These are phyloP conservation scores for Varecia variegata DNA, from an alignment of 2,797 vertebrate genomes.

Conservation along the genomic window DNA sequence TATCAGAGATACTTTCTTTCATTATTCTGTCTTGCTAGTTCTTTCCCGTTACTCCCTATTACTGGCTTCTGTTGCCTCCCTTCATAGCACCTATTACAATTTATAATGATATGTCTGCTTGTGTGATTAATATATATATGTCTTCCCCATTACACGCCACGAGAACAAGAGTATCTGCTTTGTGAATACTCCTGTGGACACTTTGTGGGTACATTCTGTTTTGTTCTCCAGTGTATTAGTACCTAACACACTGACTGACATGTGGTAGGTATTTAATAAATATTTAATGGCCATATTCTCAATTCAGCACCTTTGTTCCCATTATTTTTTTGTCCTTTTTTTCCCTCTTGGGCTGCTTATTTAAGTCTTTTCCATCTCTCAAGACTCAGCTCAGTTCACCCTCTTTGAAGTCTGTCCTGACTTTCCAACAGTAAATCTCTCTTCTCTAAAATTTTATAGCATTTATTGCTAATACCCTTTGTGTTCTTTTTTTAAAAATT, in stretches of 20 bases:
- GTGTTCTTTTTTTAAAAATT: not conserved
- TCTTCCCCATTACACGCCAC: not conserved
- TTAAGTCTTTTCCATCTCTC: not conserved
- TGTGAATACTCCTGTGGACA: too few species aligned
- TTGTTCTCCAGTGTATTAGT: conserved; percentile 34
- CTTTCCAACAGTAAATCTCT: not conserved
- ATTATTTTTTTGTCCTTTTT: not conserved
- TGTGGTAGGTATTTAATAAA: conserved; percentile 35
- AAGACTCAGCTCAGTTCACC: not conserved
- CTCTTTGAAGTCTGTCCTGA: not conserved
- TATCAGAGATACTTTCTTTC: conserved; percentile 6
- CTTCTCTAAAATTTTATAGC: not conserved
- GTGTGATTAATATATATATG: conserved; percentile 13
- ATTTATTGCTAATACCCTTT: conserved; percentile 2
- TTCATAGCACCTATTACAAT: conserved; percentile 32
- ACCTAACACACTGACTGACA: not conserved
- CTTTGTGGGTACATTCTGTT: not conserved
- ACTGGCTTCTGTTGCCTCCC: conserved; percentile 14
- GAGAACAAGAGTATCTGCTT: not conserved
- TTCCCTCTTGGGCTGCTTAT: not conserved
- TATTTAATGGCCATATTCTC: conserved; percentile 26
- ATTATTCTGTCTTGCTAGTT: not conserved
- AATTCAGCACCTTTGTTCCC: conserved; percentile 34
- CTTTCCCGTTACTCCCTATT: conserved; percentile 24
- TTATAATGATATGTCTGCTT: conserved; percentile 53